Evolutionary conservation across 2,797 vertebrate genomes (phyloP).

Genomic region (Anguilla pacifica): DNA sequence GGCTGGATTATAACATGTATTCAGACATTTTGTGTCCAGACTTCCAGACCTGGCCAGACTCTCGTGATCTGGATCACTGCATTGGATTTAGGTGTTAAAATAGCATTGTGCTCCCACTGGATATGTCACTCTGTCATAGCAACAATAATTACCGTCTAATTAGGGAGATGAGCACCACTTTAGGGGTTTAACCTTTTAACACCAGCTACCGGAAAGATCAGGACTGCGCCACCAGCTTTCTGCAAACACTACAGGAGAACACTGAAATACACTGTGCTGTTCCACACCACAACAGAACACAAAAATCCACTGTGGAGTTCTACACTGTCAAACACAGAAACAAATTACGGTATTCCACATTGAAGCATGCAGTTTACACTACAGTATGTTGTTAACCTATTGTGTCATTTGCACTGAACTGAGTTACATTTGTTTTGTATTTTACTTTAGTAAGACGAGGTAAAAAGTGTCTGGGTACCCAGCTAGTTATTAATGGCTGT

Average conservation of each 20-base stretch:
- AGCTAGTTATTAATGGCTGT: neutral
- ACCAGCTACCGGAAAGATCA: slow-evolving; percentile 29
- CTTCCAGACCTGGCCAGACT: slow-evolving; percentile 16
- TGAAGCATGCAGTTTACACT: neutral
- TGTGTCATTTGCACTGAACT: neutral
- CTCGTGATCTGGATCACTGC: slow-evolving; percentile 42
- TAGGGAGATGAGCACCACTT: slow-evolving; percentile 70
- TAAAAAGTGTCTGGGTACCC: neutral
- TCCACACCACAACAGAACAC: neutral
- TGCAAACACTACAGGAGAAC: neutral
- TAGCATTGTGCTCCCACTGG: slow-evolving; percentile 35
- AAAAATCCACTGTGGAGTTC: neutral
- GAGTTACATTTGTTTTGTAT: neutral
- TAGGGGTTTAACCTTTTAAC: slow-evolving; percentile 68
- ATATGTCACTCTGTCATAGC: slow-evolving; percentile 39
- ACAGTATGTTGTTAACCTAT: neutral
- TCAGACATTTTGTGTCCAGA: slow-evolving; percentile 42
- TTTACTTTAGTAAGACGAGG: neutral
- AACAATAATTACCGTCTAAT: slow-evolving; percentile 72
- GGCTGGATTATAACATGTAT: neutral
- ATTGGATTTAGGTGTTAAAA: slow-evolving; percentile 46
- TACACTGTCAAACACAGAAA: neutral
- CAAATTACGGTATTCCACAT: neutral
- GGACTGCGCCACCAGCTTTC: neutral
- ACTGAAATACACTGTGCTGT: neutral